Percentiles rank a stretch among this genome's conserved stretches.
Evolutionary conservation across 1,140 invertebrate genomes (phyloP).

Genomic region (Rhizoglyphus robini): DNA sequence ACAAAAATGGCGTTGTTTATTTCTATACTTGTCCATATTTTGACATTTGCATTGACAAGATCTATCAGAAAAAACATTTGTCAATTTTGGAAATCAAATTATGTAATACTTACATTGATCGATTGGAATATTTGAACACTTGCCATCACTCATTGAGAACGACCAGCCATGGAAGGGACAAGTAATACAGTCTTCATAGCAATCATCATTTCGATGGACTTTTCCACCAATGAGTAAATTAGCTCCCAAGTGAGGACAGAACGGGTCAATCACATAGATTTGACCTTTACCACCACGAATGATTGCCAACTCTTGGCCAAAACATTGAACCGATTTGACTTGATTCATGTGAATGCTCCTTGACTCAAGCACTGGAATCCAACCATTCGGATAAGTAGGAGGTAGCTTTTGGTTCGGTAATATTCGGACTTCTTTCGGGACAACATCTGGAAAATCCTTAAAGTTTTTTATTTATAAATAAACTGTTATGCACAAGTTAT

Average conservation of each 20-base stretch:
- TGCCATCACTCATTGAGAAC: slow-evolving; percentile 55
- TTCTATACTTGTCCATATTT: slow-evolving; percentile 50
- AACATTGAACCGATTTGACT: slow-evolving; percentile 43
- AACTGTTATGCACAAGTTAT: not conserved
- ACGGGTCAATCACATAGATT: slow-evolving; percentile 60
- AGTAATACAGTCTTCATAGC: slow-evolving; percentile 49
- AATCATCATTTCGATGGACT: slow-evolving; percentile 42
- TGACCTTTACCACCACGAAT: slow-evolving; percentile 46
- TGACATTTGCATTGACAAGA: slow-evolving; percentile 36
- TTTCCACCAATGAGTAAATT: slow-evolving; percentile 61
- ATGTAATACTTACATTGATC: slow-evolving; percentile 26
- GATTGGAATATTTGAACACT: slow-evolving; percentile 55
- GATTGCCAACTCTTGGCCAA: slow-evolving; percentile 61
- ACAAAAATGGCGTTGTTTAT: slow-evolving; percentile 58
- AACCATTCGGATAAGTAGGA: slow-evolving; percentile 68
- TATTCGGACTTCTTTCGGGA: not conserved
- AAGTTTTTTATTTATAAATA: not conserved
- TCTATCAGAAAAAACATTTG: no score
- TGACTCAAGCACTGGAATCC: slow-evolving; percentile 64
- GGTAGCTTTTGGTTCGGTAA: not conserved
- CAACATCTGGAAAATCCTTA: not conserved
- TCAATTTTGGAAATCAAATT: no score
- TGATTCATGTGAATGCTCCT: slow-evolving; percentile 44
- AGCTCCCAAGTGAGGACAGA: slow-evolving; percentile 76
- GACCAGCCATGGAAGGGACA: slow-evolving; percentile 80